Evolutionary conservation across 1,140 invertebrate genomes (phyloP).

Genomic region (Zaprionus gabonicus): DNA sequence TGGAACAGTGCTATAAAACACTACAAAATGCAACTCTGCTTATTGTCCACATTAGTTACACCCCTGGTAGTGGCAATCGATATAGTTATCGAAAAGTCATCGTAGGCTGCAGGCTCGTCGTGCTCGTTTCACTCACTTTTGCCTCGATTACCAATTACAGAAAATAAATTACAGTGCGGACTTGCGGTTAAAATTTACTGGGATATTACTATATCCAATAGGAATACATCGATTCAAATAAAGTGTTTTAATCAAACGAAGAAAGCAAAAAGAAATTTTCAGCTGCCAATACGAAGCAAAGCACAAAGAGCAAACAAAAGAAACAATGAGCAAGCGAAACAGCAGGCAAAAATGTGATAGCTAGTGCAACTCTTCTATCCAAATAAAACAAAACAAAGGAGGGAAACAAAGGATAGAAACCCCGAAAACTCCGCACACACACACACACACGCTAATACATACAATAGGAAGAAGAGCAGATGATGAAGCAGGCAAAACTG

Average conservation of each 20-base stretch:
- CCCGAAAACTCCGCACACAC: constrained; percentile 71
- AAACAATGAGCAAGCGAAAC: constrained; percentile 68
- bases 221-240: not conserved
- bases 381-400: constrained; percentile 81
- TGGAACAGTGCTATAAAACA: not conserved
- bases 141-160: constrained; percentile 18
- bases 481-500: constrained; percentile 64
- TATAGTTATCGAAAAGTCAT: constrained; percentile 35
- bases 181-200: constrained; percentile 6
- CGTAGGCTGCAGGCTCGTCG: constrained; percentile 37
- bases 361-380: constrained; percentile 70
- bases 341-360: constrained; percentile 30
- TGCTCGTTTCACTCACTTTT: constrained; percentile 31
- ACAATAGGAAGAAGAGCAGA: constrained; percentile 72
- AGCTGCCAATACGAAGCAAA: constrained; percentile 65
- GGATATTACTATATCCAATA: not conserved
- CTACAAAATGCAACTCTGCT: not conserved
- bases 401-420: constrained; percentile 82
- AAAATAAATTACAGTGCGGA: not conserved
- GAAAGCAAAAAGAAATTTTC: constrained; percentile 50
- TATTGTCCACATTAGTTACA: not conserved
- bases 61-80: not conserved
- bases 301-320: constrained; percentile 61
- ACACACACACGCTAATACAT: constrained; percentile 50
- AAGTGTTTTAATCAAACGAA: constrained; percentile 23